These are phyloP conservation scores for Nemopilema nomurai DNA, from an alignment of 30 jellyfish, hydroid and myxozoan genomes.

Conservation along the genomic window DNA sequence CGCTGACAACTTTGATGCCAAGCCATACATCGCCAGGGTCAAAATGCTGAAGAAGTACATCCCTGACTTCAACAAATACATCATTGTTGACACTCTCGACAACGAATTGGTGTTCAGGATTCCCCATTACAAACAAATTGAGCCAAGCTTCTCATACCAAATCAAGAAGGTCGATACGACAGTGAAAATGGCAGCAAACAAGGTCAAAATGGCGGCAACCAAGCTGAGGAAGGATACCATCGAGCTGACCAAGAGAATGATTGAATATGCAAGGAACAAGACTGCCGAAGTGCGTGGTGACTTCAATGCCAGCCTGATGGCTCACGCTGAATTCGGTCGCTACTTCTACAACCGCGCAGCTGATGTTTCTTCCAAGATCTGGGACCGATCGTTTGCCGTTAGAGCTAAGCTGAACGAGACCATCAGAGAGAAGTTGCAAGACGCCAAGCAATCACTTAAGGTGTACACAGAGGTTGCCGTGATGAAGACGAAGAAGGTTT, in stretches of 20 bases:
- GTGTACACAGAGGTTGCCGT: conserved; percentile 34
- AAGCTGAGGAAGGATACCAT: conserved; percentile 37
- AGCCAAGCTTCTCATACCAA: conserved; percentile 84
- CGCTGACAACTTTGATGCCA: conserved; percentile 71
- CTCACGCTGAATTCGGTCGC: conserved; percentile 64
- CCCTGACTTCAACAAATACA: conserved; percentile 70
- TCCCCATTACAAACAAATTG: conserved; percentile 67
- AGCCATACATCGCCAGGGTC: conserved; percentile 44
- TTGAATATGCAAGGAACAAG: conserved; percentile 62
- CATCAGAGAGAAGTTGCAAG: conserved; percentile 14
- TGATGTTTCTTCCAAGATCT: conserved; percentile 19
- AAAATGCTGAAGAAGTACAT: conserved; percentile 57
- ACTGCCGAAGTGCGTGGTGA: conserved; percentile 89
- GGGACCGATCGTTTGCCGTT: conserved; percentile 31
- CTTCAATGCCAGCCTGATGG: conserved; percentile 44
- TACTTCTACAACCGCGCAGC: conserved; percentile 61
- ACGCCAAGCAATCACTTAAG: conserved; percentile 27
- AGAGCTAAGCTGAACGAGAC: conserved; percentile 19
- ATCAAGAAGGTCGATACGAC: conserved; percentile 39
- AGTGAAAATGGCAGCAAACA: conserved; percentile 56
- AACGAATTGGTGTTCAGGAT: conserved; percentile 64
- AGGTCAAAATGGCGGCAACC: conserved; percentile 27
- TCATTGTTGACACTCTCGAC: conserved; percentile 69
- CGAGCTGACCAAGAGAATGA: conserved; percentile 39
- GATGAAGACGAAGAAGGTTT: conserved; percentile 43